Base-by-base conservation (phyloP, 2,113 vertebrate species). In the Hyla sarda region DNA sequence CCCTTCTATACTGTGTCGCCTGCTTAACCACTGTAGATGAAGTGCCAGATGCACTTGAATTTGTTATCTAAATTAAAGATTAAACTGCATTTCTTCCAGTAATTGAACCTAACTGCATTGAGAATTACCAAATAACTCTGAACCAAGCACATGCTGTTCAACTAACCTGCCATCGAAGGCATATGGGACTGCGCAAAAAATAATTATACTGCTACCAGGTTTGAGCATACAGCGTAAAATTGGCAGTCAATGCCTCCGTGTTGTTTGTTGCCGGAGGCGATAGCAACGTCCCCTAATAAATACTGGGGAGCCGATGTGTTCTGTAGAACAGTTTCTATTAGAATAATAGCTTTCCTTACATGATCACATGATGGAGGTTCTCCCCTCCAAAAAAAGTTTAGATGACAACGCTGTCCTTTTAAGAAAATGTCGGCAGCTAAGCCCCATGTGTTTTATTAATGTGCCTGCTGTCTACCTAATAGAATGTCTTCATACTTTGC, bases 91-190 rank as follows among this genome's bases (percentile, higher is more conserved):
- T 80, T 80, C 3, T 60, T 80, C 23, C 34, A 8, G 34, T 60
- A 21, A 32, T 56, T 11, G n/a, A 10, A 13, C 28, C 12, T 12
- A 34, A 8, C 34, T 6, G 48, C 28, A 30, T 17, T 60, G 52
- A 58, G 58, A 80, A 80, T 60, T 5, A 45, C 34, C 56, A 80
- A 45, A 60, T 37, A 62, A 80, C 60, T 62, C 34, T 60, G 56
- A n/a, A 62, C 54, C 56, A 62, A 37, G 28, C 77, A 80, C 54
- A 37, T 80, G 77, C 77, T 62, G 34, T 45, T 80, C 50, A 62
- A 16, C 56, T 45, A 80, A 37, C 32, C n/a, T 80, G 34, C 37
- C 32, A 41, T 54, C 16, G 32, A 80, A 62, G 25, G 77, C 54
- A 79, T 58, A 56, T 16, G 30, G 30, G 54, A 60, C 21, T n/a